Percentiles rank a stretch among this genome's conserved stretches.
Evolutionary conservation across 2,888 invertebrate species (phyloP).

Genomic region (Tiliacea aurago): DNA sequence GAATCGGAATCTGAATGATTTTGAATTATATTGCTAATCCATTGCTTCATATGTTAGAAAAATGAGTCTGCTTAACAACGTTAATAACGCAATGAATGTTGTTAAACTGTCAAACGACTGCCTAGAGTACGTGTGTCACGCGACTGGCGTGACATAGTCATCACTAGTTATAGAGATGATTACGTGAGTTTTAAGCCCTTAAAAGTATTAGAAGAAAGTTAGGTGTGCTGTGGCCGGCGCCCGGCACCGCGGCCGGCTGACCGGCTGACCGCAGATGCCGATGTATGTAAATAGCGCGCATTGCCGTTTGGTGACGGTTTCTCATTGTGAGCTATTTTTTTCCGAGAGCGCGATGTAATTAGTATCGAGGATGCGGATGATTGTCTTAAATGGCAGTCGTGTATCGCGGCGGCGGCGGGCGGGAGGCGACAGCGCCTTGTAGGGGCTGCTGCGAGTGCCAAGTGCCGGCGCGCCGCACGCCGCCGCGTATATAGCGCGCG

Average conservation of each 20-base stretch:
- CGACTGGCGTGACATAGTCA: no score
- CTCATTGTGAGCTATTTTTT: conserved; percentile 69
- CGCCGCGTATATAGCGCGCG: conserved; percentile 63
- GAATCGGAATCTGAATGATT: no score
- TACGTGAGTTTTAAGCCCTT: neutral
- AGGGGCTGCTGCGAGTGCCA: conserved; percentile 65
- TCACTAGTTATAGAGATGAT: neutral
- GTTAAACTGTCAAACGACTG: no score
- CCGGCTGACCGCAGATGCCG: neutral
- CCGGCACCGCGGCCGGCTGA: neutral
- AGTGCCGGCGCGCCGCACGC: conserved; percentile 44
- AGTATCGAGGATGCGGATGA: conserved; percentile 64
- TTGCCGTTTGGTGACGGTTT: conserved; percentile 19
- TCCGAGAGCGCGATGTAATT: conserved; percentile 69
- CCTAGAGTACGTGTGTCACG: no score
- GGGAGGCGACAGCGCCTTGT: conserved; percentile 63
- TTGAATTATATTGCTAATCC: no score
- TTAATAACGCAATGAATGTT: no score
- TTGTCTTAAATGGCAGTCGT: conserved; percentile 77
- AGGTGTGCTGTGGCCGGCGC: neutral
- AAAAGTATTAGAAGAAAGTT: neutral
- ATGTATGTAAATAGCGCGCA: conserved; percentile 34
- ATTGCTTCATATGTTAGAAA: no score
- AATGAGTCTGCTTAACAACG: no score
- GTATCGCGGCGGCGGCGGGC: conserved; percentile 35